Evolutionary conservation across 2,888 invertebrate species (phyloP).

Genomic region (Macropis europaea): DNA sequence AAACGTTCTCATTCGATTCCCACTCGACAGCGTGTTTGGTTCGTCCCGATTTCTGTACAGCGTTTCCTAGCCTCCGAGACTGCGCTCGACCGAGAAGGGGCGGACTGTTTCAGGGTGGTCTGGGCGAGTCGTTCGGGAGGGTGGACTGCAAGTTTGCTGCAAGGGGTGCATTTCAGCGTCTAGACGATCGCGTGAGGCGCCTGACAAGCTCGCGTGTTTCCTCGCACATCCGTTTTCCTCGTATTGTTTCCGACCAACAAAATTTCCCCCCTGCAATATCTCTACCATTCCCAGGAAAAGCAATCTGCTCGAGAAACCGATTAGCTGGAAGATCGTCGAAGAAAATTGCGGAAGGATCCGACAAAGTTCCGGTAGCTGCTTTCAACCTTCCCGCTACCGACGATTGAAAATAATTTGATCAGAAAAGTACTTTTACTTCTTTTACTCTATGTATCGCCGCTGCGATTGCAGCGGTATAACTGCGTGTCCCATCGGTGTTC

Average conservation of each 20-base stretch:
- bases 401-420: too few relatives aligned
- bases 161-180: slow-evolving; percentile 17
- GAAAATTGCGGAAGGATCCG: too few relatives aligned
- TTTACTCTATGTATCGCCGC: too few relatives aligned
- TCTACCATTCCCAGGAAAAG: not conserved
- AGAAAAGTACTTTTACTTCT: too few relatives aligned
- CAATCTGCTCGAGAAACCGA: not conserved
- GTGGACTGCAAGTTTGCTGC: not conserved
- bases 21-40: not conserved
- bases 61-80: too few relatives aligned
- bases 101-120: not conserved
- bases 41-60: too few relatives aligned
- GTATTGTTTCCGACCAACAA: not conserved
- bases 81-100: too few relatives aligned
- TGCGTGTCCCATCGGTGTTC: too few relatives aligned
- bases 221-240: not conserved
- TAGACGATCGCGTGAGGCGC: slow-evolving; percentile 63
- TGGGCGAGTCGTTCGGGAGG: not conserved
- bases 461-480: too few relatives aligned
- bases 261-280: not conserved
- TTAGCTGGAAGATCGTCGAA: not conserved
- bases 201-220: slow-evolving; percentile 37
- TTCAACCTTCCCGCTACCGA: too few relatives aligned
- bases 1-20: too few relatives aligned
- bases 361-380: too few relatives aligned